These are phyloP conservation scores for Euleptes europaea DNA, from an alignment of 2,113 vertebrate species.

Conservation along the genomic window DNA sequence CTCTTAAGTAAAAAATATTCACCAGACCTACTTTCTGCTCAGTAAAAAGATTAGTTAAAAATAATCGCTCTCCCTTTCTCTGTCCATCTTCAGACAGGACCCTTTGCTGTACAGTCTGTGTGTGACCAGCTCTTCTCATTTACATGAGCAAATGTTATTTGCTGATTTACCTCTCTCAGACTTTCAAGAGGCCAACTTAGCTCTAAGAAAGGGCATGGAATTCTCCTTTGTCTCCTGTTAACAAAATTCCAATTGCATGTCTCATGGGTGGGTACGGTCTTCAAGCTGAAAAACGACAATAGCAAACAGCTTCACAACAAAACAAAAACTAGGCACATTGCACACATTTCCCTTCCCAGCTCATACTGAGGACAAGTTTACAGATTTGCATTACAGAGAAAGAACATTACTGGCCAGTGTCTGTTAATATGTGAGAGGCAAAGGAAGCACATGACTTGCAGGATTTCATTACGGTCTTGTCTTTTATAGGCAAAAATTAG, in stretches of 20 bases:
- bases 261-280: slow-evolving; percentile 3
- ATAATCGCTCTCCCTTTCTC: neutral
- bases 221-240: neutral
- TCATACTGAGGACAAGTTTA: neutral
- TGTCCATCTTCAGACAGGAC: neutral
- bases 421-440: neutral
- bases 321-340: neutral
- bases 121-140: rapidly evolving
- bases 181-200: rapidly evolving
- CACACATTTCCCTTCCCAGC: neutral
- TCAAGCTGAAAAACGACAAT: neutral
- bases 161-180: neutral
- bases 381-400: neutral
- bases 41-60: neutral
- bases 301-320: neutral
- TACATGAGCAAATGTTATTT: neutral
- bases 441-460: neutral
- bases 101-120: neutral
- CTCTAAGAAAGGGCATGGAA: neutral
- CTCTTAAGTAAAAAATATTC: neutral
- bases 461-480: neutral
- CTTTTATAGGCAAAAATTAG: neutral
- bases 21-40: neutral
- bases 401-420: neutral
- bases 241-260: neutral